Base-by-base conservation (phyloP, 2,113 vertebrate species). In the Phaethornis superciliosus region DNA sequence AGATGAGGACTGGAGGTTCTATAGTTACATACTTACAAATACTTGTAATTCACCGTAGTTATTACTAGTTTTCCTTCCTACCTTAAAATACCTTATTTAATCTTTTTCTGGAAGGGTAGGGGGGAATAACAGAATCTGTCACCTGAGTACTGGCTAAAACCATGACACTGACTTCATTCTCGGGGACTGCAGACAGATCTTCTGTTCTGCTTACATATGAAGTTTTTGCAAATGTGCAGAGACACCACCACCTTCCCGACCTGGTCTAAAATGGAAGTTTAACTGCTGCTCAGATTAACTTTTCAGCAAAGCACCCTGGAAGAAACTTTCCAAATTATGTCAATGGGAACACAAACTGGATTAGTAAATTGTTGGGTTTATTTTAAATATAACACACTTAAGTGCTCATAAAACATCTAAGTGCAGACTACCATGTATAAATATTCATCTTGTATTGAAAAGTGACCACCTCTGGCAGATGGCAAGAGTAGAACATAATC, bases 241-340 rank as follows among this genome's bases (percentile, higher is more conserved):
- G 9, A 82, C 18, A 49, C 6, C 3, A 47, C 7, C 4, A 20
- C 10, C 5, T 3, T 19, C 26, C 8, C 15, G 0, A 1, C 2
- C 44, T 9, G 1, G 15, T 12, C 42, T 75, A 63, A 82, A 91
- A 74, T 5, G 2, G 28, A 93, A 82, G 20, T 14, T 60, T 37
- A 59, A 75, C 42, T 35, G 6, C 35, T 49, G 51, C 10, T 72
- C 12, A 33, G 46, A 4, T 62, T 62, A 60, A 37, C 15, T 71
- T 49, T 58, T 59, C 51, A n/a, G 27, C 42, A 47, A 32, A 76
- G 37, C 20, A 63, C 10, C 51, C 19, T 37, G 28, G 35, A 64
- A 46, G n/a, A 8, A 40, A 60, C 27, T 49, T 76, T 56, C 44
- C 26, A 60, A 64, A 56, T 84, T 9, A 62, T 60, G 10, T 63